phyloP scores from a whole-genome alignment of 2,113 vertebrate species.

The Colaptes auratus region DNA sequence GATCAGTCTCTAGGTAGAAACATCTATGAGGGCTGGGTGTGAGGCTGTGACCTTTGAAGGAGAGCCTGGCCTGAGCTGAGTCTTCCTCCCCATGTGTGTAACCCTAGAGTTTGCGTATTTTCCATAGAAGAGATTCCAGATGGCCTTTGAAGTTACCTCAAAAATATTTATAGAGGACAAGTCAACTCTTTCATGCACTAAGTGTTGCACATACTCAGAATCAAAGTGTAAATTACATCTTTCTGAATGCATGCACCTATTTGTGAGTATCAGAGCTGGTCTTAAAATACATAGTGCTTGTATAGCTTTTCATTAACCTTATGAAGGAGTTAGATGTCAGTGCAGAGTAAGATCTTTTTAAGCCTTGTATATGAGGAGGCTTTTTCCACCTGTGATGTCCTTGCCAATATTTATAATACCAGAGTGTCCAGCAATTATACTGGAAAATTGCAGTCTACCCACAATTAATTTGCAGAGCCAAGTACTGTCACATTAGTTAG shows the following conservation, averaged over 20 bases:
- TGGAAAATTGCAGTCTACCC: not conserved
- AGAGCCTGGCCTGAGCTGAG: not conserved
- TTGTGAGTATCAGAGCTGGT: not conserved
- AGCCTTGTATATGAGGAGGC: not conserved
- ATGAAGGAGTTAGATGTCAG: conserved; percentile 15
- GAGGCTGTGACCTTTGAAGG: conserved; percentile 21
- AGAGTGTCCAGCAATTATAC: not conserved
- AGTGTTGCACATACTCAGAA: not conserved
- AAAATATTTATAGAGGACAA: conserved; percentile 35
- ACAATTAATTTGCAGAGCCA: not conserved
- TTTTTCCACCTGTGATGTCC: conserved; percentile 2
- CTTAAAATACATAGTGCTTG: not conserved
- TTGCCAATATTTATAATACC: conserved; percentile 19
- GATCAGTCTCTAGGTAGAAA: conserved; percentile 16
- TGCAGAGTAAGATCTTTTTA: conserved; percentile 7
- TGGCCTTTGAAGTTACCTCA: conserved; percentile 56
- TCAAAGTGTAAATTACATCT: conserved; percentile 4
- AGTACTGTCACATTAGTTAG: not conserved
- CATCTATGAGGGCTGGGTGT: not conserved
- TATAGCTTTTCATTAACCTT: conserved; percentile 8
- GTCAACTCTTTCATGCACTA: not conserved
- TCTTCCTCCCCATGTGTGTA: not conserved
- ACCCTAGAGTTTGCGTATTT: conserved; percentile 11
- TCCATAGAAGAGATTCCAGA: conserved; percentile 22
- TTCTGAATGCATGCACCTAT: not conserved